Conservation (phyloP, 2,888 invertebrate genomes). For the Lithophane socia region DNA sequence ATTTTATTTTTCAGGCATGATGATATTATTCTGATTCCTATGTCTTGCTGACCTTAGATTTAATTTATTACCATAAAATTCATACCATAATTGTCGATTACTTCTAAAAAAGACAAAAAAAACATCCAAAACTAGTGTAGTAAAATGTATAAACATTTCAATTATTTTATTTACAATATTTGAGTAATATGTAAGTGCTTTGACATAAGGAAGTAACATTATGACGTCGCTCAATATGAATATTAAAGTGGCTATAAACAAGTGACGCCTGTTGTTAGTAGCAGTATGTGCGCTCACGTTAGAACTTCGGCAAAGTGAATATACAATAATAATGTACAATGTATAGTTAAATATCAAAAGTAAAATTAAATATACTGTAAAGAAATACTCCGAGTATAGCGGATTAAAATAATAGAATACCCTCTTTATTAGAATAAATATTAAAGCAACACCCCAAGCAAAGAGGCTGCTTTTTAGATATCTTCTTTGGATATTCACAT, state of each 20-base stretch:
- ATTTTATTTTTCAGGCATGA: too few relatives aligned
- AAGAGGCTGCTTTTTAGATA: not conserved
- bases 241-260: constrained; percentile 2
- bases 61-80: too few relatives aligned
- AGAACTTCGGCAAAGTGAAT: not conserved
- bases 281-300: not conserved
- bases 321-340: not conserved
- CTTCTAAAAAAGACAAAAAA: too few relatives aligned
- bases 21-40: too few relatives aligned
- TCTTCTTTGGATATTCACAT: not conserved
- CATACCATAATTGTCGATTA: too few relatives aligned
- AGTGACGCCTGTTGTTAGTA: not conserved
- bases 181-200: too few relatives aligned
- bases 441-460: not conserved
- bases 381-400: too few relatives aligned
- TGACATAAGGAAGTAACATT: not conserved
- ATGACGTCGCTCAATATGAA: constrained; percentile 2
- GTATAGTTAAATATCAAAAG: not conserved
- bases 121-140: too few relatives aligned
- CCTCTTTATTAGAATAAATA: not conserved
- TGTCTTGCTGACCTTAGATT: too few relatives aligned
- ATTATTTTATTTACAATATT: too few relatives aligned
- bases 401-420: not conserved
- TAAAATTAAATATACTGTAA: too few relatives aligned
- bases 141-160: too few relatives aligned